Percentiles rank a stretch among this genome's conserved stretches.
These are phyloP conservation scores for Furcifer pardalis DNA, from an alignment of 2,797 vertebrate genomes.

Conservation along the genomic window DNA sequence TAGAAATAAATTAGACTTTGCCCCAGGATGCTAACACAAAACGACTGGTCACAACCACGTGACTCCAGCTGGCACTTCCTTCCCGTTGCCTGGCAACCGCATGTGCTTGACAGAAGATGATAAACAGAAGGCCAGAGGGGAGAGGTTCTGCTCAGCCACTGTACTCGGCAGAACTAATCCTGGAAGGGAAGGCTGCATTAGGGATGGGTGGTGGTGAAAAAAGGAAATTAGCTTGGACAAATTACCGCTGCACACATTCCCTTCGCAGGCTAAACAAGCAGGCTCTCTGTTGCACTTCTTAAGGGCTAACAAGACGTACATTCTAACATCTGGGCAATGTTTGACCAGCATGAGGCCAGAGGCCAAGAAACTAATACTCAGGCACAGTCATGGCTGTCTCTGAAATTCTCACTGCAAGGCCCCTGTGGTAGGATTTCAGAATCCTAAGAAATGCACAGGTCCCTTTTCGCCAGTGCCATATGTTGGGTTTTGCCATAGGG, in stretches of 20 bases:
- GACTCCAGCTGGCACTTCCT: slow-evolving; percentile 59
- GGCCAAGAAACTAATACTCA: slow-evolving; percentile 11
- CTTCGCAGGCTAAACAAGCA: slow-evolving; percentile 18
- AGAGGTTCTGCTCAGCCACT: slow-evolving; percentile 17
- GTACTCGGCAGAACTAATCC: slow-evolving; percentile 11
- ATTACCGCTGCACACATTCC: slow-evolving; percentile 27
- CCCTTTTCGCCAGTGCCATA: background rate
- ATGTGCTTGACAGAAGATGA: slow-evolving; percentile 57
- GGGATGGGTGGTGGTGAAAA: slow-evolving; percentile 19
- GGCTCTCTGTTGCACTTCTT: slow-evolving; percentile 16
- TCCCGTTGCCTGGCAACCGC: slow-evolving; percentile 63
- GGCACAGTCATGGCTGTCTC: background rate
- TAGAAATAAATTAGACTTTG: slow-evolving; percentile 32
- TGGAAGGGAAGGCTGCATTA: slow-evolving; percentile 6
- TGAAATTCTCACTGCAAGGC: background rate
- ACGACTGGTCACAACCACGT: slow-evolving; percentile 42
- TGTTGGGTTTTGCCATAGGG: slow-evolving; percentile 1
- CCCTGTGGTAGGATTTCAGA: slow-evolving; percentile 8
- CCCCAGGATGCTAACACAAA: slow-evolving; percentile 32
- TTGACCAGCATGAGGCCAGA: slow-evolving; percentile 54
- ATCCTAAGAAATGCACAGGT: background rate
- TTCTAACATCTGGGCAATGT: slow-evolving; percentile 64
- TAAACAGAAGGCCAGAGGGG: slow-evolving; percentile 45
- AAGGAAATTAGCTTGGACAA: slow-evolving; percentile 27
- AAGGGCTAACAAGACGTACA: slow-evolving; percentile 21